Percentiles rank a stretch among this genome's conserved stretches.
Conservation (phyloP, 2,113 vertebrate species). For the Phoenicopterus ruber region DNA sequence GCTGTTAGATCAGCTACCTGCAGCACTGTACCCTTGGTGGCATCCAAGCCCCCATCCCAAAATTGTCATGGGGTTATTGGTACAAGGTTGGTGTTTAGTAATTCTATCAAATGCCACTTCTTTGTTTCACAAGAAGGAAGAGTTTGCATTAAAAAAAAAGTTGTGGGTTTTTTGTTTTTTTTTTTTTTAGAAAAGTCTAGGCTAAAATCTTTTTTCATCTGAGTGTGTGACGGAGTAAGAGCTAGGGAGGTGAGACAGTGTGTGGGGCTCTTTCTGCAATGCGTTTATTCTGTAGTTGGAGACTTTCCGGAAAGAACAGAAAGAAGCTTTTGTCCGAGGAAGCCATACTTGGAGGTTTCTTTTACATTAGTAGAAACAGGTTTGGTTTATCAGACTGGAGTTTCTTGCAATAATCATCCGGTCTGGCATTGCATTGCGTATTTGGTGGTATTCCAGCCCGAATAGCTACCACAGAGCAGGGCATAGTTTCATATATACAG, state of each 20-base stretch:
- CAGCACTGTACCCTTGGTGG: background rate
- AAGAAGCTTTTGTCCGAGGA: background rate
- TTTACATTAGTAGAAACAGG: background rate
- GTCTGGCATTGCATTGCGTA: background rate
- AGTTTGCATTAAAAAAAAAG: background rate
- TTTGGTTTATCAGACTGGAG: background rate
- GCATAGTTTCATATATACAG: background rate
- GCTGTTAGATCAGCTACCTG: background rate
- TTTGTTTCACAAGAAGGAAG: background rate
- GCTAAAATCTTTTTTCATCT: background rate
- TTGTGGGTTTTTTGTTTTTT: too few species aligned
- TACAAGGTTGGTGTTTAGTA: background rate
- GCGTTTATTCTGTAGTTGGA: background rate
- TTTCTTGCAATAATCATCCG: background rate
- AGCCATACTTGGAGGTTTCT: background rate
- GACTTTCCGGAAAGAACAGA: background rate
- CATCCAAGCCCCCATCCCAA: background rate
- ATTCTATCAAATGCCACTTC: background rate
- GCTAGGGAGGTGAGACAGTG: background rate
- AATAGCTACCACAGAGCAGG: background rate
- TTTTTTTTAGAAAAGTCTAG: background rate
- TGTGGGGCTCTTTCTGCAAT: background rate
- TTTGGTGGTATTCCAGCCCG: background rate
- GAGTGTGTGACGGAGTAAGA: background rate
- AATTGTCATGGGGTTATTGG: background rate